Base-by-base conservation (phyloP, 2,113 vertebrate genomes). In the Hippocampus abdominalis region DNA sequence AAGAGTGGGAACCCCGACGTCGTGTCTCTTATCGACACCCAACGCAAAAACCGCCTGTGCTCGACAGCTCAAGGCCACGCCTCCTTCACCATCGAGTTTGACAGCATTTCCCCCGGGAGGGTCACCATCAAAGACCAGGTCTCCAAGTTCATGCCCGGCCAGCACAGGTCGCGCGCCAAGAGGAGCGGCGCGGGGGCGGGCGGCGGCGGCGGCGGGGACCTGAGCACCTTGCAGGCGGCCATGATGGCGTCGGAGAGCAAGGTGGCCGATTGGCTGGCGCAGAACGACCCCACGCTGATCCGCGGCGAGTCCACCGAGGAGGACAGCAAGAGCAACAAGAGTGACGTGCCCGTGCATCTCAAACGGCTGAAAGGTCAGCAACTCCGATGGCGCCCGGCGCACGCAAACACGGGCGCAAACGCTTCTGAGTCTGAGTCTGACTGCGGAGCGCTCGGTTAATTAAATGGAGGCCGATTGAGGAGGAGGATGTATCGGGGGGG, bases 71-170 rank as follows among this genome's bases (percentile, higher is more conserved):
- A 96, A 87, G 95, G 96, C 42, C 96, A 98, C 63, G 96, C 97
- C 86, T 99, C 97, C 68, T 99, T 99, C 92, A 98, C 97, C 70
- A 98, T 99, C 84, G 97, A 98, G 90, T 99, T 99, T 86, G 97
- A 99, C 91, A 94, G 93, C 87, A 94, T 93, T 68, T 93, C 95
- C 69, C 96, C 97, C 11, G 97, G 97, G 75, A 98, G 98, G 90
- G 97, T 99, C 71, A 99, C 96, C 36, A 99, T 99, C 88, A 97
- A 95, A 89, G 97, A 99, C 88, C 97, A 98, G 0, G 94, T 98
- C 87, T 95, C 94, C 72, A 96, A 95, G 88, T 94, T 95, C 81
- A 88, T 93, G 3, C 90, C 94, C 0, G 94, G 96, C 29, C 94
- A 95, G 66, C 94, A 95, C 74, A 94, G 95, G 60, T 90, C 94